A percentile compares a stretch with the other conserved stretches of the same genome.
These are phyloP conservation scores for Crotophaga sulcirostris DNA, from an alignment of 2,113 vertebrate species.

Conservation along the genomic window DNA sequence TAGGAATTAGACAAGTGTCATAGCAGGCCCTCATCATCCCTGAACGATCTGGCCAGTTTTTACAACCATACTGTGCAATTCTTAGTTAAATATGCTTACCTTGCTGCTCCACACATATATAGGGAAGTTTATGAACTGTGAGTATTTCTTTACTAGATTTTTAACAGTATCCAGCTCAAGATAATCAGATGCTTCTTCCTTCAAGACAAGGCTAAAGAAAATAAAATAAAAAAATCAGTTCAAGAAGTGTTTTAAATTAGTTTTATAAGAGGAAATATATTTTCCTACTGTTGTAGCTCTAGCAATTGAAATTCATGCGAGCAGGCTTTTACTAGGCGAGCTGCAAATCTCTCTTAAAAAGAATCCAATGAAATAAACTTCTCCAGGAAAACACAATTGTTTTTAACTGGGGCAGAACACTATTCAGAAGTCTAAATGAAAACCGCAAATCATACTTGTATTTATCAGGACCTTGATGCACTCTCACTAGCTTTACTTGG, in stretches of 20 bases:
- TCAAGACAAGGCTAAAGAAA: constrained; percentile 87
- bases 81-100: constrained; percentile 68
- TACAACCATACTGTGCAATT: not conserved
- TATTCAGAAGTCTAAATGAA: not conserved
- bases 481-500: not conserved
- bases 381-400: not conserved
- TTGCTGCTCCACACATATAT: constrained; percentile 99
- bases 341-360: not conserved
- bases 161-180: constrained; percentile 98
- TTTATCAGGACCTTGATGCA: not conserved
- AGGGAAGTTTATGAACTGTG: constrained; percentile 99
- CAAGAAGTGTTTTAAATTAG: not conserved
- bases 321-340: not conserved
- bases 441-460: not conserved
- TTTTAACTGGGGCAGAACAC: not conserved
- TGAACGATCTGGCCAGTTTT: not conserved
- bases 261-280: not conserved
- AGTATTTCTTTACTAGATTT: constrained; percentile 95
- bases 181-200: constrained; percentile 97
- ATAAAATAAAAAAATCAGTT: not conserved
- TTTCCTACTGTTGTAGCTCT: not conserved
- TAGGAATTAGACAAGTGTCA: not conserved
- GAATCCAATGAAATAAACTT: not conserved
- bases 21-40: not conserved
- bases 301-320: not conserved